Base-by-base conservation (phyloP, 2,888 invertebrate species). In the Dichetophora obliterata region DNA sequence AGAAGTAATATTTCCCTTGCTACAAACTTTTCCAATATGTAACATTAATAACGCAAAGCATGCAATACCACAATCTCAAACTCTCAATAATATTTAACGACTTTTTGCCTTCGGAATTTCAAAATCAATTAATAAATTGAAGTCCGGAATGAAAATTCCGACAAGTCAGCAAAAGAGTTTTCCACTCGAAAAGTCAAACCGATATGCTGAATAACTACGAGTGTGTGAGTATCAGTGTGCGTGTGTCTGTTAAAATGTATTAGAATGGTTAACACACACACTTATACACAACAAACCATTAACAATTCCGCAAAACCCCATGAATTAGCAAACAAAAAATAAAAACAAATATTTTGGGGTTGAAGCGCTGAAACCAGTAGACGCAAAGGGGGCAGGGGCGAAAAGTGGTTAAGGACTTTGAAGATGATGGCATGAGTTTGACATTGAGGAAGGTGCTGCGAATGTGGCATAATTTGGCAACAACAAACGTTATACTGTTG, bases 71-170 rank as follows among this genome's bases (percentile, higher is more conserved):
- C 6, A 6, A 43, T 3, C 43, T 43, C 14, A 2, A 2, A 14
- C 43, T 2, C 11, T 14, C 1, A 43, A 43, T 43, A 43, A 43
- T 43, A 43, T 11, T 43, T 43, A 43, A 43, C 43, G 43, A 43
- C 43, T 43, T 43, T 54, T 54, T 54, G 61, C 61, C 74, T 61
- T 73, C 48, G n/a, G 73, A 78, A 76, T 69, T 76, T 75, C 73
- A 78, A 76, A 77, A 79, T 75, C 69, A 72, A 61, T 72, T 72
- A 72, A 72, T 72, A 37, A 72, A 72, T 72, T 72, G 72, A 71
- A 71, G 19, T 43, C 24, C 57, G 34, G 59, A 71, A 59, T 59
- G 72, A 61, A 22, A 54, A 72, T 72, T 72, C 37, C 27, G 48
- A 72, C 59, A 72, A 48, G 59, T 72, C 59, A 72, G 48, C 48